phyloP scores from a whole-genome alignment of 2,888 invertebrate species.

The Lepidochrysops patricia region DNA sequence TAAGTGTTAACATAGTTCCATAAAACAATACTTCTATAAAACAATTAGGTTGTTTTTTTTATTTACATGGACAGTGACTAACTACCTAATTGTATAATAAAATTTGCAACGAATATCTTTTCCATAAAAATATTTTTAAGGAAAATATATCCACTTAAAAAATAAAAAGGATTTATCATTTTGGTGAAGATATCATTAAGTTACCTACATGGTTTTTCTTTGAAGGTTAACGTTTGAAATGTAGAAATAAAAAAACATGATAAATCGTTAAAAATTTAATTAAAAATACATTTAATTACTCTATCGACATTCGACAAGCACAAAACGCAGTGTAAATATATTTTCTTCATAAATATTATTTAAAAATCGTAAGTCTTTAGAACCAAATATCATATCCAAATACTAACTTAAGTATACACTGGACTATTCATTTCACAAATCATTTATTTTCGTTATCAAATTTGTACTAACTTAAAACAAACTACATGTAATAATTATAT shows the following conservation, averaged over 20 bases:
- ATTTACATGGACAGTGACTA: too few species aligned
- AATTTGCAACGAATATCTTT: too few species aligned
- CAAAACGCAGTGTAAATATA: background rate
- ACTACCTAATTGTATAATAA: too few species aligned
- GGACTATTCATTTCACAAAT: background rate
- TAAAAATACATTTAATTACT: background rate
- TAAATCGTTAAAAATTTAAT: constrained; percentile 1
- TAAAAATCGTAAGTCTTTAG: background rate
- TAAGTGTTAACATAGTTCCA: too few species aligned
- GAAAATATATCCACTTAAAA: too few species aligned
- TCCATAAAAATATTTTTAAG: too few species aligned
- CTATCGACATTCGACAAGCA: background rate
- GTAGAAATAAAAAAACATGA: background rate
- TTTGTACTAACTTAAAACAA: background rate
- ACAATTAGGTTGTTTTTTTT: too few species aligned
- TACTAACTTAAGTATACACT: background rate
- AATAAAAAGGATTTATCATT: too few species aligned
- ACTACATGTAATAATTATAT: background rate
- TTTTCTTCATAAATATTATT: background rate
- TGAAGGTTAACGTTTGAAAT: too few species aligned
- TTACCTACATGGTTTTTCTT: too few species aligned
- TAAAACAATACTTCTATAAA: too few species aligned
- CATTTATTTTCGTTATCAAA: background rate
- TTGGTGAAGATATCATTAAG: too few species aligned
- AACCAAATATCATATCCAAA: background rate